phyloP scores from a whole-genome alignment of 1,140 invertebrate species.

The Ceratina australensis region DNA sequence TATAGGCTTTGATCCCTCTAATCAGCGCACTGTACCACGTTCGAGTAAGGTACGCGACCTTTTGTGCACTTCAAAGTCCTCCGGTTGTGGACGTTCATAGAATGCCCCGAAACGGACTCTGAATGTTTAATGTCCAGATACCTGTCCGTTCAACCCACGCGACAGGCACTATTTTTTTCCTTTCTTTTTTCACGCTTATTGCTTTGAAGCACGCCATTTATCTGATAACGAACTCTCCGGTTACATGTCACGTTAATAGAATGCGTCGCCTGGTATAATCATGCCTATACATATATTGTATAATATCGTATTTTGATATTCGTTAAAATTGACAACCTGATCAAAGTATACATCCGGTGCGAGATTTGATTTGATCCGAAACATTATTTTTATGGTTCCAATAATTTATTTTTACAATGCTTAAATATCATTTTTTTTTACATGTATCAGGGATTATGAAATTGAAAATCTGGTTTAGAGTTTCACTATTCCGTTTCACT shows the following conservation, averaged over 20 bases:
- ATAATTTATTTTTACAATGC: too few species aligned
- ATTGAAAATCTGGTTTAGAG: too few species aligned
- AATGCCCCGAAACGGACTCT: slow-evolving; percentile 45
- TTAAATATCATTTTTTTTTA: too few species aligned
- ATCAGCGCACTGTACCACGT: slow-evolving; percentile 58
- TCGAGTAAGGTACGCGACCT: slow-evolving; percentile 55
- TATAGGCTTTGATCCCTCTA: slow-evolving; percentile 63
- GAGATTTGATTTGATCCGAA: too few species aligned
- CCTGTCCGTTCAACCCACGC: slow-evolving; percentile 10
- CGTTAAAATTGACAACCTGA: too few species aligned
- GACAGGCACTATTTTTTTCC: background rate
- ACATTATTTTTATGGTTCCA: too few species aligned
- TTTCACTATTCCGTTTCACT: too few species aligned
- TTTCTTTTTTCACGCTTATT: too few species aligned
- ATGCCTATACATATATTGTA: background rate
- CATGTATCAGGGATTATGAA: too few species aligned
- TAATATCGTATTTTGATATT: background rate
- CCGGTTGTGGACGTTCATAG: slow-evolving; percentile 22
- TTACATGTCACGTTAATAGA: slow-evolving; percentile 7
- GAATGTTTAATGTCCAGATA: slow-evolving; percentile 56
- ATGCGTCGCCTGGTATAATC: background rate
- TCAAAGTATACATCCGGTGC: background rate
- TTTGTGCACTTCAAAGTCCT: slow-evolving; percentile 56
- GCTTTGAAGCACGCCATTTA: slow-evolving; percentile 23
- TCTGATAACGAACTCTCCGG: slow-evolving; percentile 1